These are phyloP conservation scores for Caprella mutica DNA, from an alignment of 2,888 invertebrate genomes.

Conservation along the genomic window DNA sequence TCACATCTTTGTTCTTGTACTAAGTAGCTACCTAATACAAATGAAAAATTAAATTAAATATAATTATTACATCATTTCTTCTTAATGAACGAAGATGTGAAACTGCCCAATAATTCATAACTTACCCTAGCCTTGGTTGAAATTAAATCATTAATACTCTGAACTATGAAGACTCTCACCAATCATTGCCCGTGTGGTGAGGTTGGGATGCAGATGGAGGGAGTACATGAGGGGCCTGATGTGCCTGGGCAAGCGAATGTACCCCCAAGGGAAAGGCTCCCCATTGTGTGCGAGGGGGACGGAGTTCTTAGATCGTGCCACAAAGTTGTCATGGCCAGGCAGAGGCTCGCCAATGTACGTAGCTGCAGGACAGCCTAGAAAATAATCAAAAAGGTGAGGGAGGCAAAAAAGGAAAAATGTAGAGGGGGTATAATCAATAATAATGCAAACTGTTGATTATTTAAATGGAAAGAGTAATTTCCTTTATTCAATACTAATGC, in stretches of 20 bases:
- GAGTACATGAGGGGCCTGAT: slow-evolving; percentile 72
- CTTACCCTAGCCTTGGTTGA: no score
- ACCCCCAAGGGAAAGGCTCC: slow-evolving; percentile 64
- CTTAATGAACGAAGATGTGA: slow-evolving; percentile 50
- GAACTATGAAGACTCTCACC: slow-evolving; percentile 50
- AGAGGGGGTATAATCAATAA: no score
- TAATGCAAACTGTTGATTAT: no score
- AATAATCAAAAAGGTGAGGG: neutral
- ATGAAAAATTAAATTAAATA: neutral
- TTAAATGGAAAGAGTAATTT: no score
- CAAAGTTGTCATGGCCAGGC: slow-evolving; percentile 13
- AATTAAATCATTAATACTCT: no score
- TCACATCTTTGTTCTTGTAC: no score
- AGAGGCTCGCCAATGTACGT: slow-evolving; percentile 32
- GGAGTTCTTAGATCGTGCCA: slow-evolving; percentile 32
- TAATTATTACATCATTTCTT: slow-evolving; percentile 54
- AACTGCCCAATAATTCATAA: no score
- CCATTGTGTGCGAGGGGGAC: slow-evolving; percentile 58
- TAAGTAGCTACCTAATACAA: neutral
- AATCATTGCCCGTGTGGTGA: slow-evolving; percentile 76
- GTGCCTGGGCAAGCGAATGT: slow-evolving; percentile 62
- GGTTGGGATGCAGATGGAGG: slow-evolving; percentile 81
- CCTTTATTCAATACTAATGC: no score
- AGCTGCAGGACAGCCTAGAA: slow-evolving; percentile 33
- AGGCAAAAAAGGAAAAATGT: neutral